Conservation (phyloP, 1,140 invertebrate species). For the Zaprionus vittiger region DNA sequence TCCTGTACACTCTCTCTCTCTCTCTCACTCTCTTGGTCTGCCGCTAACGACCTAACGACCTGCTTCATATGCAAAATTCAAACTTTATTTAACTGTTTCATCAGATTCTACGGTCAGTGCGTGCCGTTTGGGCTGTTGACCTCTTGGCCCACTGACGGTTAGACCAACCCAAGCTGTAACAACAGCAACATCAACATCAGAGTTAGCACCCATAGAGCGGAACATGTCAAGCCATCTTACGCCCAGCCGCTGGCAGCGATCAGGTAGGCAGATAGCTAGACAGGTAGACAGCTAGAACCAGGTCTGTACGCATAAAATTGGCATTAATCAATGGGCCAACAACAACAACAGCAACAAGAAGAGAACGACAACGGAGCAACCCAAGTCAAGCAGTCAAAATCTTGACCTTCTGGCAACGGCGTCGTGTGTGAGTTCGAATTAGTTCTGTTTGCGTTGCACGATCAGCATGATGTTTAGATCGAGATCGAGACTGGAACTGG, state of each 20-base stretch:
- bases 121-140: slow-evolving; percentile 46
- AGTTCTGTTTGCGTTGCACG: slow-evolving; percentile 42
- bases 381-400: not conserved
- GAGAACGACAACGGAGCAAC: not conserved
- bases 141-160: slow-evolving; percentile 31
- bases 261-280: slow-evolving; percentile 10
- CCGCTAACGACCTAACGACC: slow-evolving; percentile 15
- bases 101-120: slow-evolving; percentile 7
- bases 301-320: slow-evolving; percentile 68
- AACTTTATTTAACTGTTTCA: slow-evolving; percentile 8
- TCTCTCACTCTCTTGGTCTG: not conserved
- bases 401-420: slow-evolving; percentile 42
- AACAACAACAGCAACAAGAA: slow-evolving; percentile 7
- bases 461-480: slow-evolving; percentile 22
- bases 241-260: slow-evolving; percentile 24
- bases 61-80: slow-evolving; percentile 25
- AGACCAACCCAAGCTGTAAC: slow-evolving; percentile 5
- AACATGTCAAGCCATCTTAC: slow-evolving; percentile 39
- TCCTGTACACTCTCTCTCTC: not conserved
- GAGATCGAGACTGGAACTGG: not conserved
- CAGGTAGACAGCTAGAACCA: slow-evolving; percentile 14
- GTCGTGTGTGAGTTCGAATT: slow-evolving; percentile 17
- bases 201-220: slow-evolving; percentile 19
- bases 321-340: slow-evolving; percentile 57
- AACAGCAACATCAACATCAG: not conserved